Base-by-base conservation (phyloP, 2,113 vertebrate genomes). In the Tricholaema leucomelas region DNA sequence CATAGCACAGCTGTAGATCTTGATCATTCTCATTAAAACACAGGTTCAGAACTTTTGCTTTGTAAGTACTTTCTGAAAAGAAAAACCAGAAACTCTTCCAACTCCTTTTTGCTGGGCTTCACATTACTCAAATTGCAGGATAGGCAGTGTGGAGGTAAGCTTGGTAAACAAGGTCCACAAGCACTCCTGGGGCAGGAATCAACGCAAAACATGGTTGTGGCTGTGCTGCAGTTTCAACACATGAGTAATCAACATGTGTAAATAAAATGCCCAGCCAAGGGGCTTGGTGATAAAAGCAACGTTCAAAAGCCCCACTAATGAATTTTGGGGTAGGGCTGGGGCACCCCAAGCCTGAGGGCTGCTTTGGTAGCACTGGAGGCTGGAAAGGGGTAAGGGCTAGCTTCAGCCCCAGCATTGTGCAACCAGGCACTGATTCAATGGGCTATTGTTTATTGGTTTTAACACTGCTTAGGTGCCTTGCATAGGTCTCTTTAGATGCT, bases 111-210 rank as follows among this genome's bases (percentile, higher is more conserved):
- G n/a, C 38, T 64, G 61, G 77, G 42, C 11, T 69, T 74, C 48
- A 13, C 8, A 5, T 84, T 61, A 35, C 1, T 65, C 10, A 5
- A 2, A 72, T 64, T 52, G 73, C 66, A 36, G 61, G 52, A 40
- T 18, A 44, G 40, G 42, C 21, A 70, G 52, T 0, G 2, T 18
- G 7, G n/a, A 79, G 66, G 35, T 72, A 58, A 87, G 12, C 21
- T 23, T 60, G 31, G 33, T 67, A 12, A 42, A 75, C 0, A 7
- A 64, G 30, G 42, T 8, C n/a, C 2, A 4, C 0, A 1, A 83
- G 27, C 52, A 64, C 18, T 15, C 10, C 27, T 0, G 0, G 2
- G 5, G 38, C 86, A 92, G 75, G 70, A 85, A 70, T 70, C 56
- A 69, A 13, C 30, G 50, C 67, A 54, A 48, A 59, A 31, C 0